Base-by-base conservation (phyloP, 37 sponge, comb jelly and placozoan genomes). In the Ianthella basta region DNA sequence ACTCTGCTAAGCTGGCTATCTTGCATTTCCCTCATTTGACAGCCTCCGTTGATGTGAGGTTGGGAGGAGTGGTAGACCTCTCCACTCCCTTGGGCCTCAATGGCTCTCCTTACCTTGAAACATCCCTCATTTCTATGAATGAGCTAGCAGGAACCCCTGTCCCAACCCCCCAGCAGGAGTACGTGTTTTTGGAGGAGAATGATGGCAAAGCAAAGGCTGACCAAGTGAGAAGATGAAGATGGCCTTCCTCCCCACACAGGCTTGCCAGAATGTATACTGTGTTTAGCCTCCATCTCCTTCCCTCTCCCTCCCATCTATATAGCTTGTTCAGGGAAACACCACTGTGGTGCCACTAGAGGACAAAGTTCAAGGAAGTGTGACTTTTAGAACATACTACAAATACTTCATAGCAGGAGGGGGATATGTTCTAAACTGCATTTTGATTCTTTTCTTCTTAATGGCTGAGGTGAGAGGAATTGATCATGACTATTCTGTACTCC, bases 401-500 rank as follows among this genome's bases (percentile, higher is more conserved):
- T 81, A 81, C 82, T 60, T 81, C n/a, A 57, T 57, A 4, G 82
- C 59, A 21, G 82, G 82, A 35, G 61, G 40, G 21, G 35, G 61
- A 34, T 59, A 81, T 64, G 15, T 81, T 27, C 33, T 85, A 4
- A 8, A 85, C 36, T 20, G 55, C 18, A 30, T 56, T 0, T 30
- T 85, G 19, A 15, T 87, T 27, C 10, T 85, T 0, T 15, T 88
- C 12, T 87, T 91, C 23, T 5, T 91, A 0, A 25, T 87, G 16
- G 81, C 80, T 64, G 92, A 91, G 82, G 92, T 91, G 72, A 75
- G 83, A 30, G 13, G n/a, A n/a, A n/a, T n/a, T n/a, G n/a, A n/a
- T n/a, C n/a, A n/a, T n/a, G n/a, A n/a, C n/a, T n/a, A n/a, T n/a
- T n/a, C n/a, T n/a, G n/a, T n/a, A n/a, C n/a, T n/a, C n/a, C n/a